Evolutionary conservation across 2,888 invertebrate species (phyloP).

Genomic region (Polyploca ridens): DNA sequence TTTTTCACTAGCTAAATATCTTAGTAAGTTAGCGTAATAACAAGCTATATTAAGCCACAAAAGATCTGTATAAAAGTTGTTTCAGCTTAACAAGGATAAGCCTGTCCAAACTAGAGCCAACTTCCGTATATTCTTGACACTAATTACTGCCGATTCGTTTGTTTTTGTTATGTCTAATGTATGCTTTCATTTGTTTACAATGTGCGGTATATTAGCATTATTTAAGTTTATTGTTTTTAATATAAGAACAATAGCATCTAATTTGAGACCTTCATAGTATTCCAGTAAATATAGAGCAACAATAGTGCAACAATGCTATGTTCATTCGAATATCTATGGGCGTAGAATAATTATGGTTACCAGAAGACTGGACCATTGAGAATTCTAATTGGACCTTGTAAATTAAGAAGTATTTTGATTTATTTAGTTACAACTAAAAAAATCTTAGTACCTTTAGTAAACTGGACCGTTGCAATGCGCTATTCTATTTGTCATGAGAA

Average conservation of each 20-base stretch:
- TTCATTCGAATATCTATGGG: no score
- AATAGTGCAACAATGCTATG: background rate
- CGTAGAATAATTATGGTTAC: no score
- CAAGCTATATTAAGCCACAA: background rate
- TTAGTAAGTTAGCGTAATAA: background rate
- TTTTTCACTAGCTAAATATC: no score
- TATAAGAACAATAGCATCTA: background rate
- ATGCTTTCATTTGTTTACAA: background rate
- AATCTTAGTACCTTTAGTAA: no score
- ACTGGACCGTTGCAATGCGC: no score
- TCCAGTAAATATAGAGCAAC: background rate
- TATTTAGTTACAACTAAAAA: no score
- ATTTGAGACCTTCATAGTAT: slow-evolving; percentile 5
- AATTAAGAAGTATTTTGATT: no score
- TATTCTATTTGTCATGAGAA: background rate
- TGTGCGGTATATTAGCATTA: background rate
- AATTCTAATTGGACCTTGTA: no score
- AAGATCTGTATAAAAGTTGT: background rate
- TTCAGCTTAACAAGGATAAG: background rate
- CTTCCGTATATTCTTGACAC: background rate
- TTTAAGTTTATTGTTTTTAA: slow-evolving; percentile 8
- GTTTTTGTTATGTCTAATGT: slow-evolving; percentile 4
- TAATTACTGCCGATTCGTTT: background rate
- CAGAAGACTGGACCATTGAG: no score
- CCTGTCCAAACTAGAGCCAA: background rate